These are phyloP conservation scores for Hippocampus comes DNA, from an alignment of 2,113 vertebrate species.

Conservation along the genomic window DNA sequence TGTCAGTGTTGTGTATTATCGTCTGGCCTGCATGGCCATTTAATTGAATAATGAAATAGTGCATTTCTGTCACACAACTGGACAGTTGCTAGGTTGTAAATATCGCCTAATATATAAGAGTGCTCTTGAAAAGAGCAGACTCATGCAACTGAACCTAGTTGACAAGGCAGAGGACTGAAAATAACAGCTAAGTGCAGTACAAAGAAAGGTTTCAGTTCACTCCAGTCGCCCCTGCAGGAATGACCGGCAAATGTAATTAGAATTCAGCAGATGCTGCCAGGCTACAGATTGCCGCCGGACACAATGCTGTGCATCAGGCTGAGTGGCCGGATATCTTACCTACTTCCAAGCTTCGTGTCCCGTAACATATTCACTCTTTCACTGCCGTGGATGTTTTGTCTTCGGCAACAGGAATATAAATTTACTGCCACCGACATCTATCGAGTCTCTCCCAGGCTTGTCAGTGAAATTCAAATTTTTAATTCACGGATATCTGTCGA, in stretches of 20 bases:
- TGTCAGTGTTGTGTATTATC: not conserved
- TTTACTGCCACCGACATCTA: not conserved
- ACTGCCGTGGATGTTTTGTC: not conserved
- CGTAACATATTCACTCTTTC: conserved; percentile 16
- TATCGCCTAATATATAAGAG: not conserved
- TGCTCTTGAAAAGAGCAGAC: not conserved
- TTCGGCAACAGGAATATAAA: not conserved
- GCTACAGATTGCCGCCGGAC: conserved; percentile 35
- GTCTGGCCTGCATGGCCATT: not conserved
- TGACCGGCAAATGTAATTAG: conserved; percentile 44
- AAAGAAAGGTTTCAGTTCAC: conserved; percentile 9
- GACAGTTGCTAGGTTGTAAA: not conserved
- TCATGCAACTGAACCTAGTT: not conserved
- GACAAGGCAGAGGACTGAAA: not conserved
- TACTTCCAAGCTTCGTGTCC: conserved; percentile 21
- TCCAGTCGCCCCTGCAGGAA: conserved; percentile 2
- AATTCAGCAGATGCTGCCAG: conserved; percentile 45
- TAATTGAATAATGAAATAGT: conserved; percentile 22
- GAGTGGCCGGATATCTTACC: conserved; percentile 27
- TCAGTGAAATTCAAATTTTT: no score
- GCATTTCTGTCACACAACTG: conserved; percentile 6
- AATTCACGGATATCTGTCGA: not conserved
- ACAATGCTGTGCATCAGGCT: conserved; percentile 45
- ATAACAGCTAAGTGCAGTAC: not conserved
- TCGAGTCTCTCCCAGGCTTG: not conserved